phyloP scores from a whole-genome alignment of 2,113 vertebrate species.

The Calidris pygmaea region DNA sequence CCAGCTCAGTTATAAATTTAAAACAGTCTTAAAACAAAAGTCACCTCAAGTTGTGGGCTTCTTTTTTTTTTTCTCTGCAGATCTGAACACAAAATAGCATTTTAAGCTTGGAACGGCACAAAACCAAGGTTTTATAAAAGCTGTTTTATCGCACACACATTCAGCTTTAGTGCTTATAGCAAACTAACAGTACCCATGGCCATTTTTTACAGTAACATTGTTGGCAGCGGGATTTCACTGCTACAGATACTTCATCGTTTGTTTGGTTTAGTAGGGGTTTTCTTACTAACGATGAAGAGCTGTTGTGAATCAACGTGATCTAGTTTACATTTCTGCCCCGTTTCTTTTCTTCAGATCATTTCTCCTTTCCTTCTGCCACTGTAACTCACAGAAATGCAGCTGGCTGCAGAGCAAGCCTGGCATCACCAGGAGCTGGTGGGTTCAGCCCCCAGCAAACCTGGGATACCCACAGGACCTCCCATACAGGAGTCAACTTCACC shows the following conservation, averaged over 20 bases:
- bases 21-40: slow-evolving; percentile 54
- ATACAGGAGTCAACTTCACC: neutral
- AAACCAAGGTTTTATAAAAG: slow-evolving; percentile 26
- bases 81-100: neutral
- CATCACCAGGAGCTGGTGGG: neutral
- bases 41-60: slow-evolving; percentile 2
- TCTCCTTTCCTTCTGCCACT: neutral
- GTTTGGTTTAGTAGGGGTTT: slow-evolving; percentile 15
- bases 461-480: neutral
- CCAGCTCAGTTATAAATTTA: slow-evolving; percentile 56
- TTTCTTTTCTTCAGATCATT: slow-evolving; percentile 13
- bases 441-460: neutral
- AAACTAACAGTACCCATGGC: neutral
- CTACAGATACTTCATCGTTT: neutral
- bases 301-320: neutral
- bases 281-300: slow-evolving; percentile 6
- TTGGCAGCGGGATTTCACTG: slow-evolving; percentile 40
- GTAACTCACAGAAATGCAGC: neutral
- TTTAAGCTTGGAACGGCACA: slow-evolving; percentile 7
- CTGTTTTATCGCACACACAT: neutral
- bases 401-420: neutral
- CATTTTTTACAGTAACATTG: neutral
- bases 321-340: neutral
- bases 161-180: neutral
- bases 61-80: neutral